Evolutionary conservation across 2,113 vertebrate species (phyloP).

Genomic region (Girardinichthys multiradiatus): DNA sequence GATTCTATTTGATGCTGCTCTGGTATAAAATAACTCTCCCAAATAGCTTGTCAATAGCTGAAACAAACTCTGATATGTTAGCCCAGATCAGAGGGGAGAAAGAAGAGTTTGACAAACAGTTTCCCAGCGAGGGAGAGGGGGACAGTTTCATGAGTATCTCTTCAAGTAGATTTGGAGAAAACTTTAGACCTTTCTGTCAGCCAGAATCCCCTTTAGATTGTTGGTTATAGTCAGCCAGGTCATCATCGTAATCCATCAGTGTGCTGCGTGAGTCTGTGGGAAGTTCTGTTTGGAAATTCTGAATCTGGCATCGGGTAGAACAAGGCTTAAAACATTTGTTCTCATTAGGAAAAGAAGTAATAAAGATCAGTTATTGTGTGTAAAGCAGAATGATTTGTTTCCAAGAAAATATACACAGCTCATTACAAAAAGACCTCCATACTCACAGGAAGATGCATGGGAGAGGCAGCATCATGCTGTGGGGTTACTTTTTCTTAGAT

Average conservation of each 20-base stretch:
- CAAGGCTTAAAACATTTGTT: no score
- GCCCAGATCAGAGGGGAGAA: conserved; percentile 46
- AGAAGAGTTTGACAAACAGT: conserved; percentile 55
- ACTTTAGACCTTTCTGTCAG: conserved; percentile 9
- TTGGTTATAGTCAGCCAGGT: neutral
- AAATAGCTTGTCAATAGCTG: conserved; percentile 73
- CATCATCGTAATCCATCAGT: no score
- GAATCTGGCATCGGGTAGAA: no score
- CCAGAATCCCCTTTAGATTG: conserved; percentile 19
- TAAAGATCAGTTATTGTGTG: no score
- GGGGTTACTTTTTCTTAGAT: no score
- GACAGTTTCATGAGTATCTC: conserved; percentile 25
- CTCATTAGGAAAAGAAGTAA: no score
- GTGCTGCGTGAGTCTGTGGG: no score
- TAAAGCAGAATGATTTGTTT: neutral
- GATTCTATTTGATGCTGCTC: conserved; percentile 79
- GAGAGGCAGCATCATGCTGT: no score
- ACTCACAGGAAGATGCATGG: neutral
- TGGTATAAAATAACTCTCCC: conserved; percentile 69
- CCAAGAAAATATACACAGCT: no score
- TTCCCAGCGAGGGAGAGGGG: conserved; percentile 39
- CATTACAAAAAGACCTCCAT: neutral
- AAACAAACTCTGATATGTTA: conserved; percentile 69
- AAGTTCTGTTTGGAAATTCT: no score
- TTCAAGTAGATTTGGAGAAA: conserved; percentile 30